Percentiles rank a stretch among this genome's conserved stretches.
Evolutionary conservation across 2,888 invertebrate genomes (phyloP).

Genomic region (Ferrisia virgata): DNA sequence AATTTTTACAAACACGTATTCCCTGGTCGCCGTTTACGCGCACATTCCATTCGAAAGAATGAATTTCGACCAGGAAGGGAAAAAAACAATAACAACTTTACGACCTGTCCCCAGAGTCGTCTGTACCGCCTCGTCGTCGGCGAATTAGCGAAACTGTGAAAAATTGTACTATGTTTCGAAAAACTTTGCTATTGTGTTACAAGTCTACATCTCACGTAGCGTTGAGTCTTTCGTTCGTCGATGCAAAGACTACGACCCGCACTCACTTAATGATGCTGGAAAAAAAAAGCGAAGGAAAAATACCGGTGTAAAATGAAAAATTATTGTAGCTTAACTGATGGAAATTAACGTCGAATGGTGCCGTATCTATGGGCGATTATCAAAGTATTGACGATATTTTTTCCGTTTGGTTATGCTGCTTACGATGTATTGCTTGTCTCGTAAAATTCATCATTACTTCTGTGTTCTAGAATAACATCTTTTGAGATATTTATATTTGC

Average conservation of each 20-base stretch:
- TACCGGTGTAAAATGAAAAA: not conserved
- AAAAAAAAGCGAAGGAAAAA: not conserved
- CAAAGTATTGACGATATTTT: no score
- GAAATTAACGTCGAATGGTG: not conserved
- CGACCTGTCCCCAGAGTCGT: not conserved
- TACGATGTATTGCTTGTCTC: no score
- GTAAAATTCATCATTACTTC: no score
- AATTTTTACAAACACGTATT: not conserved
- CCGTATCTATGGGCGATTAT: no score
- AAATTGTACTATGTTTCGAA: not conserved
- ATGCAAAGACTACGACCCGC: no score
- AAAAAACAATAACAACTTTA: not conserved
- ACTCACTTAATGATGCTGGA: not conserved
- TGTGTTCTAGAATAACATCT: no score
- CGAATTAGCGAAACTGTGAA: not conserved
- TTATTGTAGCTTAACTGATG: not conserved
- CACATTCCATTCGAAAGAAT: not conserved
- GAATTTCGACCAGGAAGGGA: not conserved
- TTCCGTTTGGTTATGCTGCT: no score
- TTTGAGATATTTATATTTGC: no score
- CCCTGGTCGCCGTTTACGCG: not conserved
- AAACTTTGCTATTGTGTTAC: not conserved
- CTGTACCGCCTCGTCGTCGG: not conserved
- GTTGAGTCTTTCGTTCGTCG: not conserved
- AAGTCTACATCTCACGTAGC: not conserved